Evolutionary conservation across 2,888 invertebrate genomes (phyloP).

Genomic region (Amphipyra berbera): DNA sequence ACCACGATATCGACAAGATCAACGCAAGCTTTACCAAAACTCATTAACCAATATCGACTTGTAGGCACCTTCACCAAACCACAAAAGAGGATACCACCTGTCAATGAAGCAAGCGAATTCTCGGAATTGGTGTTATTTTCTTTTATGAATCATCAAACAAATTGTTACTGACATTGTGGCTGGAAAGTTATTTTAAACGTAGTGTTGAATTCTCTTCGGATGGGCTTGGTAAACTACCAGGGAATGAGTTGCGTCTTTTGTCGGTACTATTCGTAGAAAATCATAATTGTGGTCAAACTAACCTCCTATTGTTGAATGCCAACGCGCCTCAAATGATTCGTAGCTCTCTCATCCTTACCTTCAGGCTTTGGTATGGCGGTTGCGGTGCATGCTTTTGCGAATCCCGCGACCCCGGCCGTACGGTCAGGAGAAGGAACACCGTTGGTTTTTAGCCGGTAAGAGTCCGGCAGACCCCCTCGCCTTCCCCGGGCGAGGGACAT

Average conservation of each 20-base stretch:
- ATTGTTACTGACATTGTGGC: not conserved
- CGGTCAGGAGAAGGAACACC: too few relatives aligned
- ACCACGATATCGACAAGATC: too few relatives aligned
- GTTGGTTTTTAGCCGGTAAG: too few relatives aligned
- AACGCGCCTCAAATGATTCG: constrained; percentile 1
- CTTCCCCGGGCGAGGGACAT: too few relatives aligned
- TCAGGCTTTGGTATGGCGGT: not conserved
- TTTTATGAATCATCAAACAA: not conserved
- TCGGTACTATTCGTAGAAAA: not conserved
- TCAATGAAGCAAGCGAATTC: not conserved
- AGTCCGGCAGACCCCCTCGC: too few relatives aligned
- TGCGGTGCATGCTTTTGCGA: too few relatives aligned
- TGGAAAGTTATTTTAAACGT: not conserved
- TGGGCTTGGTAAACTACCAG: too few relatives aligned
- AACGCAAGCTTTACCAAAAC: too few relatives aligned
- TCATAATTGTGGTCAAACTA: constrained; percentile 12
- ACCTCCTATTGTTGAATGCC: constrained; percentile 24
- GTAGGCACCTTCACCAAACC: not conserved
- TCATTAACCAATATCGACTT: too few relatives aligned
- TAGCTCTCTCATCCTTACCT: not conserved
- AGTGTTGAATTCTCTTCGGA: too few relatives aligned
- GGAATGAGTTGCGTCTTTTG: not conserved
- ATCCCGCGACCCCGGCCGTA: too few relatives aligned
- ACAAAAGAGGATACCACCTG: not conserved
- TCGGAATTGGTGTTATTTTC: not conserved